Conservation (phyloP, 30 jellyfish, hydroid and myxozoan genomes). For the Turritopsis rubra region DNA sequence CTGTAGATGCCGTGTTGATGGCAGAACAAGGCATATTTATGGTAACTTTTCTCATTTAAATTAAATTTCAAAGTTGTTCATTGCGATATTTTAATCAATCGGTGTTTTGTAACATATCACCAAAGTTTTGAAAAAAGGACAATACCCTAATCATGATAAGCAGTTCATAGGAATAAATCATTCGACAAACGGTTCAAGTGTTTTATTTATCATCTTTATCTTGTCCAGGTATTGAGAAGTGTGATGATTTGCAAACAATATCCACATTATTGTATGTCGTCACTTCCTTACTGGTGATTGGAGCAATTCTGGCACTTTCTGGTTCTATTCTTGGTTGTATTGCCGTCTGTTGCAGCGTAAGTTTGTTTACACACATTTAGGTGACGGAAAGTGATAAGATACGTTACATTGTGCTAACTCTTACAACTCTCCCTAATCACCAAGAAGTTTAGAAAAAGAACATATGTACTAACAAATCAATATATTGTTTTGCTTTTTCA, state of each 20-base stretch:
- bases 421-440: too few species aligned
- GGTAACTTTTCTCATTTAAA: neutral
- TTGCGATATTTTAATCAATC: neutral
- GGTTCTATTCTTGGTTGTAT: constrained; percentile 79
- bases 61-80: neutral
- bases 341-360: constrained; percentile 57
- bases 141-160: neutral
- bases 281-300: constrained; percentile 43
- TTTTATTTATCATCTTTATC: neutral
- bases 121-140: too few species aligned
- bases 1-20: constrained; percentile 17
- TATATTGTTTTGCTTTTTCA: neutral
- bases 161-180: too few species aligned
- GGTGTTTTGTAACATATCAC: neutral
- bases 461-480: too few species aligned
- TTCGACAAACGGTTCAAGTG: neutral
- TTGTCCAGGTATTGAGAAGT: constrained; percentile 30
- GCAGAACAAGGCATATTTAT: neutral
- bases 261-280: constrained; percentile 38
- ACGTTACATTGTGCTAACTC: too few species aligned
- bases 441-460: too few species aligned
- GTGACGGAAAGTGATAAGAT: too few species aligned
- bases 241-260: constrained; percentile 38
- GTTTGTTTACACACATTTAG: too few species aligned
- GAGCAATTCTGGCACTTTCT: constrained; percentile 55